Percentiles rank a stretch among this genome's conserved stretches.
Conservation (phyloP, 2,888 invertebrate species). For the Ypsolopha sequella region DNA sequence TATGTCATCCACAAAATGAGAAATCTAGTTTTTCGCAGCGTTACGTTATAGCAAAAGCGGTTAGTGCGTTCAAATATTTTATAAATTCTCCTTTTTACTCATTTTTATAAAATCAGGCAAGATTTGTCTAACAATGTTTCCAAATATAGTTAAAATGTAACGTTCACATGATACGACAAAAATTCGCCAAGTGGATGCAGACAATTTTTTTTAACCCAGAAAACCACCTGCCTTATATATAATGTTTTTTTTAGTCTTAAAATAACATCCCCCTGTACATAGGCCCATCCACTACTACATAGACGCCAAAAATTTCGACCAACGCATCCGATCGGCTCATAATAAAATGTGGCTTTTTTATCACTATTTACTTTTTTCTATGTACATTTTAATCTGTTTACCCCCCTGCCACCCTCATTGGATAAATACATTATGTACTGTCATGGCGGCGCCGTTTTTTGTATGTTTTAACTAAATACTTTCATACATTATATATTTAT, state of each 20-base stretch:
- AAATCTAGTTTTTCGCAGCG: too few relatives aligned
- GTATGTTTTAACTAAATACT: slow-evolving; percentile 10
- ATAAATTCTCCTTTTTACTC: too few relatives aligned
- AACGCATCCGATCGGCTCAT: slow-evolving; percentile 55
- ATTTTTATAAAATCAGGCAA: too few relatives aligned
- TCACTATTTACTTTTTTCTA: slow-evolving; percentile 69
- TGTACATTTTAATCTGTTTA: slow-evolving; percentile 24
- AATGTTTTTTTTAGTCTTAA: not conserved
- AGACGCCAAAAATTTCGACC: slow-evolving; percentile 36
- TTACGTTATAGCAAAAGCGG: too few relatives aligned
- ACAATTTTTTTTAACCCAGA: too few relatives aligned
- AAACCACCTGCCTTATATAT: too few relatives aligned
- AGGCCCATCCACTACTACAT: slow-evolving; percentile 24
- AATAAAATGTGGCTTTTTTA: slow-evolving; percentile 69
- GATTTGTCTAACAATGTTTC: too few relatives aligned
- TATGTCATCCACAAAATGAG: too few relatives aligned
- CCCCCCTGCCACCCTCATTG: slow-evolving; percentile 9
- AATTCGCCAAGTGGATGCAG: too few relatives aligned
- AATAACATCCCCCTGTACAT: slow-evolving; percentile 33
- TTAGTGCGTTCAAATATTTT: too few relatives aligned
- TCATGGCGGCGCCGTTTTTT: slow-evolving; percentile 10
- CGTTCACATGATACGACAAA: too few relatives aligned
- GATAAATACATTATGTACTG: slow-evolving; percentile 26
- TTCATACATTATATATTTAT: slow-evolving; percentile 24
- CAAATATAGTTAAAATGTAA: too few relatives aligned